Evolutionary conservation across 1,140 invertebrate genomes (phyloP), one percentile per base, ranked within the genome.

Genomic region (Acromyrmex heyeri): DNA sequence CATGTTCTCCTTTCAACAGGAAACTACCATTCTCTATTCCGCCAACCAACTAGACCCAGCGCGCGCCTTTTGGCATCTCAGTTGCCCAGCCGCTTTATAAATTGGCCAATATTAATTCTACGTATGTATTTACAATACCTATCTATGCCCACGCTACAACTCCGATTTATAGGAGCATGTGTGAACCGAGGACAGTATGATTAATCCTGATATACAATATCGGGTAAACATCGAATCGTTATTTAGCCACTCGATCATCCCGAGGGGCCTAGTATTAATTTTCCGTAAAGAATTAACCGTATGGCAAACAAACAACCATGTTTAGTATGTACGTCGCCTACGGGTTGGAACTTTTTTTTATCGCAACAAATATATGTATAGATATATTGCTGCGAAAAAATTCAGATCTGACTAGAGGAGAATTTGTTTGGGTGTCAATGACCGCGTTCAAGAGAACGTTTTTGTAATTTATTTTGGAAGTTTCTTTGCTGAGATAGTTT

Each of bases 1-100:
- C 79, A 79, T 75, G 91, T 91, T 92, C 88, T 83, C 92, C 92
- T 93, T 93, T 93, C 92, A 93, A 93, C 91, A 93, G 92, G 91
- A 92, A 93, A 93, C 87, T 73, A 92, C 87, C 81, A 82, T 91
- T 91, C 79, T 91, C 79, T 73, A 83, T 73, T 83, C 92, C 86
- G 87, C 57, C 85, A 48, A 89, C 24, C 78, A 24, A 88, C 81
- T 67, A 76, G 79, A 77, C 86, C 44, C 38, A 65, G 73, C 24
- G 53, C 21, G 50, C 18, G 62, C 73, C 24, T 65, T 65, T 86
- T 79, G 79, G 55, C 83, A 64, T 85, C 70, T 62, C 38, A 30
- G 12, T 38, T 44, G 72, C 18, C 48, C 61, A 10, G 53, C 0
- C n/a, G 57, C 55, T 48, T 73, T 87, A 81, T 75, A 90, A 90